phyloP scores from a whole-genome alignment of 2,113 vertebrate species.

The Chamaea fasciata region DNA sequence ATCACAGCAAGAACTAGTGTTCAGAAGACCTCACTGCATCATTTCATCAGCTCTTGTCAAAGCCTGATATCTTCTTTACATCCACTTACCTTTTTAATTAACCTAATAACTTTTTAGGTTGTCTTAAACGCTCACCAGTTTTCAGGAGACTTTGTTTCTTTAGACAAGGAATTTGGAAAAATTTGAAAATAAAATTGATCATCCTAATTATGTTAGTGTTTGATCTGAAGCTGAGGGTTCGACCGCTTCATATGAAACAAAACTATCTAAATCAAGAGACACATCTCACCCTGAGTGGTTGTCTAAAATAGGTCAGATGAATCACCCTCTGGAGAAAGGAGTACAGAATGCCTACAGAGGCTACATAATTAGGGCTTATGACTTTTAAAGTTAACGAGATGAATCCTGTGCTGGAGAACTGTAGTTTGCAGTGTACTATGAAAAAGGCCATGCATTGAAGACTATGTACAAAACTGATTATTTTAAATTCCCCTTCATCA shows the following conservation, averaged over 20 bases:
- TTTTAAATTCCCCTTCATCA: not conserved
- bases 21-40: not conserved
- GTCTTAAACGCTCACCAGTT: not conserved
- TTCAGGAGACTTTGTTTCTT: not conserved
- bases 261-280: not conserved
- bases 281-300: not conserved
- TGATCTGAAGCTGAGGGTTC: not conserved
- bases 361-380: not conserved
- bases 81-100: not conserved
- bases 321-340: not conserved
- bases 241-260: not conserved
- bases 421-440: not conserved
- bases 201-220: not conserved
- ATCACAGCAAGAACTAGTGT: not conserved
- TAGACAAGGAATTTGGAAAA: not conserved
- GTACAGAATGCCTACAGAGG: not conserved
- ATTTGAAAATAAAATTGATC: not conserved
- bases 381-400: not conserved
- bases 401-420: not conserved
- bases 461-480: rapidly evolving
- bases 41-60: not conserved
- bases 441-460: not conserved
- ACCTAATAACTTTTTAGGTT: not conserved
- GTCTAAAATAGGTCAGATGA: not conserved
- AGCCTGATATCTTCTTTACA: not conserved